phyloP scores from a whole-genome alignment of 2,888 invertebrate species.

The Amiota communis region DNA sequence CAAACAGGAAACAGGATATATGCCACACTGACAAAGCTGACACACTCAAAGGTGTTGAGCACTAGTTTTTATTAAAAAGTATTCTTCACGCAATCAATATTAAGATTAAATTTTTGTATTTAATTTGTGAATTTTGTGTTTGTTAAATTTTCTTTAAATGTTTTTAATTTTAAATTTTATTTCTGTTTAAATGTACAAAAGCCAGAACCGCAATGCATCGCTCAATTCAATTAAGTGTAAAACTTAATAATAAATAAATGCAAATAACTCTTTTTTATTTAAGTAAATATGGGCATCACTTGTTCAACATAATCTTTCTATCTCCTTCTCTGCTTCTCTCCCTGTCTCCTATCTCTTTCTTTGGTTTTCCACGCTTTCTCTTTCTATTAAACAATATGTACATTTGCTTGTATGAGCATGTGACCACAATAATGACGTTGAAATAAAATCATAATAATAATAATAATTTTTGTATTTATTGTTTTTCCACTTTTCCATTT shows the following conservation, averaged over 20 bases:
- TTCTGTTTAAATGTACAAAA: not conserved
- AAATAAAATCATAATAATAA: not conserved
- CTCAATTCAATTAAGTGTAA: constrained; percentile 54
- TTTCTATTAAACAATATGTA: not conserved
- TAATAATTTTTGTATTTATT: constrained; percentile 8
- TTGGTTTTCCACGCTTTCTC: no score
- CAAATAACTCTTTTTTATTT: constrained; percentile 35
- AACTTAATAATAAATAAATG: constrained; percentile 49
- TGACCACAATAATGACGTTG: constrained; percentile 18
- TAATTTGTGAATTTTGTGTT: no score
- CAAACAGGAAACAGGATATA: constrained; percentile 64
- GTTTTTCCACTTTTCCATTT: not conserved
- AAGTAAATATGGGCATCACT: constrained; percentile 48
- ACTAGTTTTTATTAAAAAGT: not conserved
- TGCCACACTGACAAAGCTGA: constrained; percentile 51
- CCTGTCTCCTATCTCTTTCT: no score
- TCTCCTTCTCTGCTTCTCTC: no score
- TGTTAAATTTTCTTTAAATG: not conserved
- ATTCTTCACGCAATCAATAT: not conserved
- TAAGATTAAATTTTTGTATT: no score
- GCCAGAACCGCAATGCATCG: constrained; percentile 44
- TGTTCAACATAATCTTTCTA: no score
- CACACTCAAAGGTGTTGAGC: constrained; percentile 45
- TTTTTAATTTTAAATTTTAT: not conserved
- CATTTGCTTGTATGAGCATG: constrained; percentile 28